phyloP scores from a whole-genome alignment of 2,113 vertebrate genomes.

The Poicephalus meyeri region DNA sequence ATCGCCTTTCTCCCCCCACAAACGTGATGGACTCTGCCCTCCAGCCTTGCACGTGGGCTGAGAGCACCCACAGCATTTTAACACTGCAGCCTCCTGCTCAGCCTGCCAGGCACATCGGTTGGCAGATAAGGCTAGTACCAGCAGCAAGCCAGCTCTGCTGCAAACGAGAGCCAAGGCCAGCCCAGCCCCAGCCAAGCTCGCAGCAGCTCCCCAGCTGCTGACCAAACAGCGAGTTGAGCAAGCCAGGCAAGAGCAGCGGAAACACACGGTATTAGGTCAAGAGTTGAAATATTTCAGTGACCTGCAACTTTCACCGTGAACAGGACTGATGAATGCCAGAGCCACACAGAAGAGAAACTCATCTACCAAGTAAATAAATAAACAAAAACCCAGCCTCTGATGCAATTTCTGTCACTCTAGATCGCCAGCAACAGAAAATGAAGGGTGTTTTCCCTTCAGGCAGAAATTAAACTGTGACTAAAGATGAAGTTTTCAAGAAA shows the following conservation, averaged over 20 bases:
- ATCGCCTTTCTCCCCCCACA: rapidly evolving
- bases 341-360: not conserved
- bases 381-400: not conserved
- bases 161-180: not conserved
- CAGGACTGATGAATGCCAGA: not conserved
- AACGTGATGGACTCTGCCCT: rapidly evolving
- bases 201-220: not conserved
- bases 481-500: not conserved
- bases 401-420: not conserved
- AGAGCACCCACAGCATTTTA: not conserved
- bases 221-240: not conserved
- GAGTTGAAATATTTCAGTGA: not conserved
- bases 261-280: not conserved
- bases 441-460: not conserved
- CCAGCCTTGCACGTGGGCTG: not conserved
- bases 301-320: not conserved
- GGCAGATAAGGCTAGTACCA: not conserved
- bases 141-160: not conserved
- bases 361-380: not conserved
- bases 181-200: not conserved
- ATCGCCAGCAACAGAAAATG: not conserved
- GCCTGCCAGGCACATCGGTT: rapidly evolving
- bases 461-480: not conserved
- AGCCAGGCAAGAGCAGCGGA: not conserved
- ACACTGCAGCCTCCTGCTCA: not conserved